Conservation (phyloP, 2,888 invertebrate genomes). For the Malthinus seriepunctatus region DNA sequence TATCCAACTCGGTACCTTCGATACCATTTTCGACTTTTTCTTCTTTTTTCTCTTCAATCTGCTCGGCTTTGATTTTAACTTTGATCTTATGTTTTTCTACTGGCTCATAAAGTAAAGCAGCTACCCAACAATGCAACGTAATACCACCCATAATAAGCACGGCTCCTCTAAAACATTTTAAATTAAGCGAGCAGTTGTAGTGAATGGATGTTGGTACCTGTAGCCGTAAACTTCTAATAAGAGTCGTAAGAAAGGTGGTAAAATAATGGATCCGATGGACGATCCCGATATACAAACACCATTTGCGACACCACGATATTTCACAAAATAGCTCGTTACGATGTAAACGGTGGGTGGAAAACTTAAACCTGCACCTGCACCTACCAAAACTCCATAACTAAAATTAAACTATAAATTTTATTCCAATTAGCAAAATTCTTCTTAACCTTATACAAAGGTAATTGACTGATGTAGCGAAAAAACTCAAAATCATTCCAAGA, state of each 20-base stretch:
- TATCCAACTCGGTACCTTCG: not conserved
- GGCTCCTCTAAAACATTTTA: conserved; percentile 66
- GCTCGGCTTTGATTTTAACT: conserved; percentile 55
- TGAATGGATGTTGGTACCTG: conserved; percentile 55
- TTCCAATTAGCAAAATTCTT: not conserved
- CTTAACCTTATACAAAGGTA: conserved; percentile 76
- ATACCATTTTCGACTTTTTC: conserved; percentile 41
- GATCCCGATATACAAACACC: conserved; percentile 89
- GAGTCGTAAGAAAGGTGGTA: conserved; percentile 76
- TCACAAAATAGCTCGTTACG: conserved; percentile 84
- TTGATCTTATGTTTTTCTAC: conserved; percentile 80
- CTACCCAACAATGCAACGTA: conserved; percentile 82
- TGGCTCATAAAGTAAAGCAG: conserved; percentile 82
- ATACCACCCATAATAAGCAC: conserved; percentile 81
- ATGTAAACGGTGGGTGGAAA: conserved; percentile 91
- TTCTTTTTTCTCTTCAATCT: conserved; percentile 49
- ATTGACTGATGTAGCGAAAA: conserved; percentile 76
- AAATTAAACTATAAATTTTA: conserved; percentile 32
- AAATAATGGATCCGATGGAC: conserved; percentile 82
- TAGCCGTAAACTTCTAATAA: conserved; percentile 76
- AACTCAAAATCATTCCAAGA: conserved; percentile 82
- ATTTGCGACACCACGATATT: conserved; percentile 79
- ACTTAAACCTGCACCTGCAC: conserved; percentile 81
- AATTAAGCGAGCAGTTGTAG: not conserved
- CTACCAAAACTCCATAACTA: conserved; percentile 82